phyloP scores from a whole-genome alignment of 2,888 invertebrate species.

The Cheilosia soror region DNA sequence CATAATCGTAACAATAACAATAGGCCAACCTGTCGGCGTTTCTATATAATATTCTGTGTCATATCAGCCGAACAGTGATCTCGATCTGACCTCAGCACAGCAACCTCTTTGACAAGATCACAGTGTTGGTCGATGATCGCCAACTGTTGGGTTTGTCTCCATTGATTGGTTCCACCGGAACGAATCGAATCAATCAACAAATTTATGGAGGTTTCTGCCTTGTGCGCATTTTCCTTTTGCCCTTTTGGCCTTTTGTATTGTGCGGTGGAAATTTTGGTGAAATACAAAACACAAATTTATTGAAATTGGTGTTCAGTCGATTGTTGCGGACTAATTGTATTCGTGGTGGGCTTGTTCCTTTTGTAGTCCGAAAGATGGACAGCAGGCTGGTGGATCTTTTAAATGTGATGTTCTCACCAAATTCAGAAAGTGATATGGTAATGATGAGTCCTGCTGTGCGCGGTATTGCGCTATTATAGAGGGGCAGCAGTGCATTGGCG shows the following conservation, averaged over 20 bases:
- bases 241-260: slow-evolving; percentile 28
- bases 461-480: background rate
- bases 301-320: slow-evolving; percentile 62
- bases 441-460: slow-evolving; percentile 70
- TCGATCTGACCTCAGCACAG: slow-evolving; percentile 36
- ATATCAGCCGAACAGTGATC: slow-evolving; percentile 49
- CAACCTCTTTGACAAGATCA: slow-evolving; percentile 54
- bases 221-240: slow-evolving; percentile 11
- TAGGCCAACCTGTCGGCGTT: slow-evolving; percentile 58
- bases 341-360: slow-evolving; percentile 70
- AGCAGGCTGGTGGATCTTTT: slow-evolving; percentile 29
- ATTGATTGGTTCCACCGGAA: slow-evolving; percentile 68
- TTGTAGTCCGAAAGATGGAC: slow-evolving; percentile 26
- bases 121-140: background rate
- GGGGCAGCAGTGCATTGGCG: slow-evolving; percentile 50
- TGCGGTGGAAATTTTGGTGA: slow-evolving; percentile 53
- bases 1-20: slow-evolving; percentile 71
- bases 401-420: slow-evolving; percentile 63
- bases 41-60: slow-evolving; percentile 1
- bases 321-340: slow-evolving; percentile 70
- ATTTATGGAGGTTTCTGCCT: slow-evolving; percentile 56
- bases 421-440: slow-evolving; percentile 61
- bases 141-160: slow-evolving; percentile 38
- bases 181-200: slow-evolving; percentile 72
- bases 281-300: slow-evolving; percentile 39